A percentile compares a stretch with the other conserved stretches of the same genome.
Evolutionary conservation across 2,888 invertebrate genomes (phyloP).

Genomic region (Papilio protenor): DNA sequence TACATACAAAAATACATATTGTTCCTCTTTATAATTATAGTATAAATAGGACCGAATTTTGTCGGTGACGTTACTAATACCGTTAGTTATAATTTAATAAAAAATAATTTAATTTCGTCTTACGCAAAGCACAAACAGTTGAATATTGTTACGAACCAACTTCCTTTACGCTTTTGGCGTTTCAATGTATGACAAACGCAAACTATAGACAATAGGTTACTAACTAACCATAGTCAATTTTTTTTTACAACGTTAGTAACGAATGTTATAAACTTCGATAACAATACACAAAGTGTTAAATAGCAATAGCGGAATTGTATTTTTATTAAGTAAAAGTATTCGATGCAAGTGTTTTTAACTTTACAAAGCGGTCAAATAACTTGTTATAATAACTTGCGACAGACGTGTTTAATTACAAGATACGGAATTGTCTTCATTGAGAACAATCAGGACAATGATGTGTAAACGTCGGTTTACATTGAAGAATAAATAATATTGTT

Average conservation of each 20-base stretch:
- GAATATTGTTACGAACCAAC: no score
- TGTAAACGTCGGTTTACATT: background rate
- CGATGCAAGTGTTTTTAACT: background rate
- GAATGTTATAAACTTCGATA: no score
- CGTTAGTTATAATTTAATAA: no score
- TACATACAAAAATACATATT: no score
- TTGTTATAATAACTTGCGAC: constrained; percentile 34
- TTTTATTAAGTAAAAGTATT: background rate
- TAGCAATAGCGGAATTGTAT: background rate
- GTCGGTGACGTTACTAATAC: no score
- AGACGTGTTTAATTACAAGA: constrained; percentile 14
- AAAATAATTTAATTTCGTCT: no score
- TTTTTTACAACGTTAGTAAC: background rate
- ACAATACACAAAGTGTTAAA: background rate
- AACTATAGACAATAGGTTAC: background rate
- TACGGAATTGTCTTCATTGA: constrained; percentile 13
- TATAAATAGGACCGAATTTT: no score
- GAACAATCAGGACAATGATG: constrained; percentile 17
- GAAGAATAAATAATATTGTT: background rate
- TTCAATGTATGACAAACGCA: no score
- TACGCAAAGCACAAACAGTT: no score
- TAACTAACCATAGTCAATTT: background rate
- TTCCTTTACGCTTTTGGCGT: no score
- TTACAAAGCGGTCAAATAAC: constrained; percentile 44
- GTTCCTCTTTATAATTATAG: no score